Base-by-base conservation (phyloP, 2,888 invertebrate species). In the Geophilus truncorum region DNA sequence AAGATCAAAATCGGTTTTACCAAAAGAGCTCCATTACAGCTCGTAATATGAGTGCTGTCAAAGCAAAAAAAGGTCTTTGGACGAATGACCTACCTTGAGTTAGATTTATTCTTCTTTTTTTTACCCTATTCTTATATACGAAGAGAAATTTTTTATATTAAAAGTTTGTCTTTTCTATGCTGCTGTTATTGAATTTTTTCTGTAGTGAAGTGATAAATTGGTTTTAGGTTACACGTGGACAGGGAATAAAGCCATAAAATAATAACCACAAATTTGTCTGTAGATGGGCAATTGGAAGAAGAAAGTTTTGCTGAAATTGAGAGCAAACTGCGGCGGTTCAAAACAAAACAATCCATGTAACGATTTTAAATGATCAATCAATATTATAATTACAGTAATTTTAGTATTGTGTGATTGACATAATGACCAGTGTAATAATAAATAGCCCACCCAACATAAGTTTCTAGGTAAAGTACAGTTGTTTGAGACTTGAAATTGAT, bases 1-100 rank as follows among this genome's bases (percentile, higher is more conserved):
- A 70, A 70, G 70, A 70, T 70, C 70, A 70, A 70, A 70, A 70
- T 70, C 70, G 70, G 70, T 70, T 70, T 70, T 70, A 70, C 70
- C 28, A 70, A 70, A 70, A 70, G 70, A 70, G 70, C 70, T 70
- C 70, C 25, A 70, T 70, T 70, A 70, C 70, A 70, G 70, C 25
- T 70, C 70, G 70, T 70, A 70, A 70, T 70, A 70, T 70, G 70
- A 70, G 70, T 70, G 25, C 70, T 70, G 70, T 70, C 70, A 70
- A 70, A 70, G 70, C 70, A 70, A 25, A 70, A 70, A 70, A 70
- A 70, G 70, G 70, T 70, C 70, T 70, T 62, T 25, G 28, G 70
- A 70, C 70, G 70, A 70, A 70, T 70, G 70, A 70, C 70, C 70
- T 70, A 70, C 70, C 70, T 70, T 70, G 70, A 70, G 70, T 70